These are phyloP conservation scores for Volucella inflata DNA, from an alignment of 2,888 invertebrate genomes.

Conservation along the genomic window DNA sequence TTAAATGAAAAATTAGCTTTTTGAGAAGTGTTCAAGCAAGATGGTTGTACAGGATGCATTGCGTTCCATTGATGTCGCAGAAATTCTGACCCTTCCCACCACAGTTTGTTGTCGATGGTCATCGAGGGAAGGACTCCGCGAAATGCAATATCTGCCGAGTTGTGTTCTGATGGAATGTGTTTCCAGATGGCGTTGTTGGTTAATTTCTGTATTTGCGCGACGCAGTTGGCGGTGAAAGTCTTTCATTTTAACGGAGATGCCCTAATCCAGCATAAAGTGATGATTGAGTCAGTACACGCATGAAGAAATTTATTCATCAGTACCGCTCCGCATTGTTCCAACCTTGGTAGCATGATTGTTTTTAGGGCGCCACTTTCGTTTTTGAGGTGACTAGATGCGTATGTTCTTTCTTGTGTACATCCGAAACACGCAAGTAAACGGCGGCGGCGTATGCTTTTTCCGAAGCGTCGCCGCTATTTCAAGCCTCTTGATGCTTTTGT, in stretches of 20 bases:
- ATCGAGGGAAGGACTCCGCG: not conserved
- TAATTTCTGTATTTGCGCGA: conserved; percentile 13
- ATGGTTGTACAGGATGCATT: too few relatives aligned
- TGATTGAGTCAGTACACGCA: conserved; percentile 7
- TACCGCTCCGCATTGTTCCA: not conserved
- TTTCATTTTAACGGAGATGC: conserved; percentile 2
- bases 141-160: conserved; percentile 10
- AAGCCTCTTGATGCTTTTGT: not conserved
- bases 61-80: not conserved
- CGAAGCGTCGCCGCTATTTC: too few relatives aligned
- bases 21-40: too few relatives aligned
- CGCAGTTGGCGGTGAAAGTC: conserved; percentile 19
- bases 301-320: not conserved
- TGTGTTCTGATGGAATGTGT: conserved; percentile 10
- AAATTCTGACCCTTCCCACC: not conserved
- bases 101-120: too few relatives aligned
- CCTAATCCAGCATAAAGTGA: conserved; percentile 19
- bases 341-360: not conserved
- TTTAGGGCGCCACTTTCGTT: conserved; percentile 6
- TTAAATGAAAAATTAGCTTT: too few relatives aligned
- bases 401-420: too few relatives aligned
- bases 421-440: too few relatives aligned
- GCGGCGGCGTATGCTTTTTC: too few relatives aligned
- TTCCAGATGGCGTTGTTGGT: conserved; percentile 1
- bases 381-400: too few relatives aligned